Evolutionary conservation across 2,888 invertebrate genomes (phyloP).

Genomic region (Drosophila pegasa): DNA sequence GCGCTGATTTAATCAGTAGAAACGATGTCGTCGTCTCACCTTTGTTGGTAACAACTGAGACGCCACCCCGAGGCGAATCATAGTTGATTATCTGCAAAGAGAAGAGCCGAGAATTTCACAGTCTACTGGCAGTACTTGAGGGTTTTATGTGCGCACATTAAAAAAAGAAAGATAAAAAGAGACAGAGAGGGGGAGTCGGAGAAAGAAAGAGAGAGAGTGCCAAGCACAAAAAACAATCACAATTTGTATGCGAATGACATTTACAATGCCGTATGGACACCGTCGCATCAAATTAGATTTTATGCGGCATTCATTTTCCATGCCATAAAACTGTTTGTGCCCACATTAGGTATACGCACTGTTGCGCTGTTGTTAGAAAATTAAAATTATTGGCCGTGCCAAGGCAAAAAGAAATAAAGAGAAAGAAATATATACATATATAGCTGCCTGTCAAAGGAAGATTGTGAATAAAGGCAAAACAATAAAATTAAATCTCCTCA

Average conservation of each 20-base stretch:
- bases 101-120: slow-evolving; percentile 22
- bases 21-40: slow-evolving; percentile 96
- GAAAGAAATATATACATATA: slow-evolving; percentile 1
- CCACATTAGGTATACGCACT: slow-evolving; percentile 78
- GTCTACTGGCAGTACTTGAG: slow-evolving; percentile 6
- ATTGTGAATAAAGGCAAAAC: slow-evolving; percentile 69
- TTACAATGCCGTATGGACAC: slow-evolving; percentile 48
- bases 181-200: background rate
- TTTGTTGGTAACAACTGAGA: slow-evolving; percentile 95
- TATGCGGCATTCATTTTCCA: slow-evolving; percentile 71
- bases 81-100: slow-evolving; percentile 94
- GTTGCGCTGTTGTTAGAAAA: slow-evolving; percentile 67
- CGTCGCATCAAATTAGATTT: slow-evolving; percentile 59
- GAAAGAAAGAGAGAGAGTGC: slow-evolving; percentile 3
- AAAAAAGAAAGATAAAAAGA: slow-evolving; percentile 22
- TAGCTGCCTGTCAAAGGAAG: slow-evolving; percentile 32
- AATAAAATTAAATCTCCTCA: slow-evolving; percentile 82
- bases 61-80: slow-evolving; percentile 95
- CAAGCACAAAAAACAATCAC: slow-evolving; percentile 32
- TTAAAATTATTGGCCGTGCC: slow-evolving; percentile 47
- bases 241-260: slow-evolving; percentile 66
- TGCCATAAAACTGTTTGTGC: slow-evolving; percentile 68
- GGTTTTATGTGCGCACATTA: slow-evolving; percentile 30
- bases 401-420: background rate
- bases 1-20: slow-evolving; percentile 94